Base-by-base conservation (phyloP, 1,140 invertebrate genomes). In the Gryllus bimaculatus region DNA sequence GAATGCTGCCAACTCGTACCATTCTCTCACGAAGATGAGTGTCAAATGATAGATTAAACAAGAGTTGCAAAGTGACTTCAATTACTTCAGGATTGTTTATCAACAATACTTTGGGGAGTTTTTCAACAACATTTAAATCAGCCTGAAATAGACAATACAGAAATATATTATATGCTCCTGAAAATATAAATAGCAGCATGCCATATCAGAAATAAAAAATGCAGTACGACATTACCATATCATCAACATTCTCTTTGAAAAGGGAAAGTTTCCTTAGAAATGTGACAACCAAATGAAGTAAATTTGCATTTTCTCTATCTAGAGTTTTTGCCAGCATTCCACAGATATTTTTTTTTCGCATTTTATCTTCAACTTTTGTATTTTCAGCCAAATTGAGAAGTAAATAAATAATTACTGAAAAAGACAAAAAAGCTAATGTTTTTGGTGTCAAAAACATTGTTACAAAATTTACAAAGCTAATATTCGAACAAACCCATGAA, bases 21-120 rank as follows among this genome's bases (percentile, higher is more conserved):
- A 99, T 98, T 87, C 93, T 93, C 79, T 91, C 92, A 79, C 97
- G 89, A 78, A 97, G 85, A 83, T 93, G 93, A 13, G 91, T 89
- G 86, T 99, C 97, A 88, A 99, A 99, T n/a, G 96, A 97, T 73
- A 99, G 90, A 90, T 99, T 99, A 82, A 97, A 96, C 8, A 99
- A 87, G 18, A 99, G 87, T 83, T 95, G 93, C 76, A 98, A 88
- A 26, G 94, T 94, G 78, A 95, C 92, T 86, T 94, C 93, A n/a
- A 96, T 89, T 75, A 99, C 87, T 88, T 97, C 96, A 76, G 90
- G 86, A 86, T 93, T 92, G 78, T 89, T 89, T 81, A 90, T 92
- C 82, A 93, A 90, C 78, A 95, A 85, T 78, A 95, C 85, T 76
- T 91, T 90, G 8, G 92, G 92, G 81, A 95, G 83, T 85, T 94